Evolutionary conservation across 2,113 vertebrate species (phyloP), one percentile per base, ranked within the genome.

Genomic region (Crotophaga sulcirostris): DNA sequence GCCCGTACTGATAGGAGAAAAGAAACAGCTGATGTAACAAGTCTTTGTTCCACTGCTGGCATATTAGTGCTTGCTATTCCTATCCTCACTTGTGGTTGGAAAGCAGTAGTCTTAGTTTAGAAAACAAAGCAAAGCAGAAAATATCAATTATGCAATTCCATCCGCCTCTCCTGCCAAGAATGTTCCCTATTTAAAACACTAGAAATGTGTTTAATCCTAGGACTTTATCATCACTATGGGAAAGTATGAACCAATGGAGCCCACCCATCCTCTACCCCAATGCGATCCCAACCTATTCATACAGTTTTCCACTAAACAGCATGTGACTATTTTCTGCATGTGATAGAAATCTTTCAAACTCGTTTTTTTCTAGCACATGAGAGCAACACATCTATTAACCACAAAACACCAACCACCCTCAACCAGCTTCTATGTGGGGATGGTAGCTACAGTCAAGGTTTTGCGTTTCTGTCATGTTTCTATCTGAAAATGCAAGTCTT

Each of bases 121-220:
- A 83, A 89, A 93, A 81, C 67, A 89, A 80, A 90, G 69, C 29
- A 24, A 92, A 81, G 56, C 28, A 93, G n/a, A 78, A 96, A 75
- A 47, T 16, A 66, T 14, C n/a, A 51, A 78, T 90, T 78, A 84
- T 33, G 38, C 69, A 93, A 93, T 20, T 52, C 40, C 38, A 86
- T 33, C 83, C 84, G 69, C 49, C 34, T 81, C 28, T 47, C n/a
- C 29, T 56, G 8, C 26, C 40, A 78, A 70, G 47, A 70, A 62
- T 3, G 4, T 9, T 87, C 29, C 28, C n/a, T 54, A 83, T 36
- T 80, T 85, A 58, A 64, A 93, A 42, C 33, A 83, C 23, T 42
- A 1, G 3, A 49, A 25, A 4, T 7, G 26, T 38, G 26, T 74
- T 91, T 40, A 70, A 56, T 14, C 20, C 12, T 25, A 75, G 11